A percentile compares a stretch with the other conserved stretches of the same genome.
Conservation (phyloP, 1,140 invertebrate species). For the Brachionus plicatilis region DNA sequence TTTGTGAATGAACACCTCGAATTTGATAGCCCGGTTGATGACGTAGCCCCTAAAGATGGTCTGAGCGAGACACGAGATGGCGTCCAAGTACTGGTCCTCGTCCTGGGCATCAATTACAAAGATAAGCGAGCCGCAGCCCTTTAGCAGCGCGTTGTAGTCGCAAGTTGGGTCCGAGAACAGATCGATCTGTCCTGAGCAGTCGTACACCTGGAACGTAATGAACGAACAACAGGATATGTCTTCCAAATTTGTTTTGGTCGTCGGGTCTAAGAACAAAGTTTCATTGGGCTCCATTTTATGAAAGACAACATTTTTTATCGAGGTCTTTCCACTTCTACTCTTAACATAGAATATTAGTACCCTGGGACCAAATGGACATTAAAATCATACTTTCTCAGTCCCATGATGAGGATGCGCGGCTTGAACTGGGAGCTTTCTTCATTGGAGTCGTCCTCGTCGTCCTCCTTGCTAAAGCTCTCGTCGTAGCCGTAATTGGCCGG, state of each 20-base stretch:
- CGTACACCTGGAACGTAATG: constrained; percentile 99
- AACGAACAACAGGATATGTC: constrained; percentile 86
- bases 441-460: constrained; percentile 14
- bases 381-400: constrained; percentile 14
- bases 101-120: constrained; percentile 98
- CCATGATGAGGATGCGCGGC: constrained; percentile 26
- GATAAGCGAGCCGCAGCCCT: constrained; percentile 84
- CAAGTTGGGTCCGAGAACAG: constrained; percentile 85
- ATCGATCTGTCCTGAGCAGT: constrained; percentile 97
- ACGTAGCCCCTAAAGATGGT: constrained; percentile 91
- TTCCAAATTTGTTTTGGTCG: constrained; percentile 96
- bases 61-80: constrained; percentile 79
- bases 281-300: constrained; percentile 99
- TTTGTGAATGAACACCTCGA: constrained; percentile 98
- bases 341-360: constrained; percentile 1
- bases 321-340: constrained; percentile 89
- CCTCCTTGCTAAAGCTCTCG: constrained; percentile 31
- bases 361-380: not conserved
- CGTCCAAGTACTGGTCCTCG: constrained; percentile 92
- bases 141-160: constrained; percentile 89
- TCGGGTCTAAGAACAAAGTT: constrained; percentile 96
- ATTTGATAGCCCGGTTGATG: constrained; percentile 90
- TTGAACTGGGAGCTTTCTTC: constrained; percentile 20
- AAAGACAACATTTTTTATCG: constrained; percentile 99
- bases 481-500: constrained; percentile 34